Evolutionary conservation across 1,140 invertebrate species (phyloP), one percentile per base, ranked within the genome.

Genomic region (Helicoverpa zea): DNA sequence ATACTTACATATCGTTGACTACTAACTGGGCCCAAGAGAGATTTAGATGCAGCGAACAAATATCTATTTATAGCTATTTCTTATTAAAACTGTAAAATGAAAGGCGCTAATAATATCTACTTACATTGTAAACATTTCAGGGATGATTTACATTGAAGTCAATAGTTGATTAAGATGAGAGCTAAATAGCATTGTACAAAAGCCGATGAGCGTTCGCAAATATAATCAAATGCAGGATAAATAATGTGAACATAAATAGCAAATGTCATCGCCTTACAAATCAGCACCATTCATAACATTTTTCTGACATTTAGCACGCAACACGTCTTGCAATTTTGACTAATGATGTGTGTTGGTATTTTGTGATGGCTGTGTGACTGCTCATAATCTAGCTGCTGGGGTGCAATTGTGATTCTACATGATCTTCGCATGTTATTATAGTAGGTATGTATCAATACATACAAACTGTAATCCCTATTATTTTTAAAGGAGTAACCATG

Each of bases 131-230:
- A 58, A 58, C 18, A 58, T 59, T 59, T 59, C 58, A 59, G 12
- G 58, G 58, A 59, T 29, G 9, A 29, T 59, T 59, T 59, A 29
- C 18, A 59, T 29, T 29, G 18, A 23, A 29, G 18, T 59, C 18
- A 59, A 59, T 59, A 59, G 58, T 59, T 59, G 58, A 59, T 59
- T 59, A 59, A 59, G 58, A 12, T 59, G 18, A 59, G 18, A 43
- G 58, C 23, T 59, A 23, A 59, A 59, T 59, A 59, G 16, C 18
- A 11, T 59, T 9, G 1, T 23, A 59, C 58, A 59, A 59, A 12
- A 59, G 58, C 58, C 58, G 58, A 29, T 59, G 58, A 59, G 18
- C 23, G 23, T 59, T 29, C 58, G 18, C 23, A 29, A 59, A 59
- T 9, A 12, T 58, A 29, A 59, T 59, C 10, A 59, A 59, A 59